A percentile compares a stretch with the other conserved stretches of the same genome.
phyloP scores from a whole-genome alignment of 2,113 vertebrate genomes.

The Theropithecus gelada region DNA sequence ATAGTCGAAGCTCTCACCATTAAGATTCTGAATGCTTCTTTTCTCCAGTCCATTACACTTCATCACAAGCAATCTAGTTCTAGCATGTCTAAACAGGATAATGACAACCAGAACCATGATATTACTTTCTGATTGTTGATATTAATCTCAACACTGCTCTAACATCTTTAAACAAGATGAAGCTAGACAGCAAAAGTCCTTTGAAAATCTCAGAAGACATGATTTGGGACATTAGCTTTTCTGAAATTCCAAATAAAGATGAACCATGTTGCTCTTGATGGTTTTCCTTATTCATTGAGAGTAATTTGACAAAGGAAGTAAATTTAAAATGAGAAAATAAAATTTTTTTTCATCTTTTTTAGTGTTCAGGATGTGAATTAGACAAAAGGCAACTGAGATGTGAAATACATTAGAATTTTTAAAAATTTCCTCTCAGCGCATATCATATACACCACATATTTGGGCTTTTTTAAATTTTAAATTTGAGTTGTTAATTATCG shows the following conservation, averaged over 20 bases:
- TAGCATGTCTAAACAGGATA: constrained; percentile 54
- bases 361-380: constrained; percentile 6
- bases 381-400: constrained; percentile 36
- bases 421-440: background rate
- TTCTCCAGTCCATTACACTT: constrained; percentile 53
- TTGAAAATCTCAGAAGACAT: constrained; percentile 45
- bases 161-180: constrained; percentile 68
- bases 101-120: constrained; percentile 53
- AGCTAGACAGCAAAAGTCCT: constrained; percentile 1
- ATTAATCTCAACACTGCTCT: constrained; percentile 44
- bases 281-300: constrained; percentile 24
- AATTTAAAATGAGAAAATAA: constrained; percentile 30
- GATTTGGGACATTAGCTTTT: background rate
- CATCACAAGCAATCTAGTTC: constrained; percentile 39
- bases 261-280: background rate
- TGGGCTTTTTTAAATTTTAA: background rate
- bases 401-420: background rate
- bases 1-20: background rate
- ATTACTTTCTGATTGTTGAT: constrained; percentile 65
- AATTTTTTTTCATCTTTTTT: background rate
- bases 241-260: constrained; percentile 50
- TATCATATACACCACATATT: background rate
- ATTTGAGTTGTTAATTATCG: background rate
- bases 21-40: constrained; percentile 50
- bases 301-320: constrained; percentile 15